Evolutionary conservation across 2,113 vertebrate species (phyloP).

Genomic region (Hyaena hyaena): DNA sequence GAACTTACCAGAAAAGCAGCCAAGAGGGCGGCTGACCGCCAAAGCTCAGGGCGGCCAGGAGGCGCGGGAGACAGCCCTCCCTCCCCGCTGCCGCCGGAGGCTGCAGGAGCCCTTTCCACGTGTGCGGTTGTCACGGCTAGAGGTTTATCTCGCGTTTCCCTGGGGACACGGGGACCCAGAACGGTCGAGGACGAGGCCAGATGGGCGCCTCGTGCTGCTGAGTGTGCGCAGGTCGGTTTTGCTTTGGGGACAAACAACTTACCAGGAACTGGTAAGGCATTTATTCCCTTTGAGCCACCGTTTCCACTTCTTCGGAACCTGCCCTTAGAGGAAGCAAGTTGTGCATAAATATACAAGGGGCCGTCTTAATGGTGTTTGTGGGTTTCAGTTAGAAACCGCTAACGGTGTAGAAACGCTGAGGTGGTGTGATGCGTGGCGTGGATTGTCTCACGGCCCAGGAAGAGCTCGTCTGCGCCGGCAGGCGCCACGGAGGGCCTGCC

Average conservation of each 20-base stretch:
- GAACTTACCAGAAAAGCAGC: not conserved
- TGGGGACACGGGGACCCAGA: not conserved
- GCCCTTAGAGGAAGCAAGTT: no score
- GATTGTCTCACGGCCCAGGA: not conserved
- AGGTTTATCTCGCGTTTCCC: no score
- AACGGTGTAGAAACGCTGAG: not conserved
- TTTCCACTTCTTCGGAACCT: not conserved
- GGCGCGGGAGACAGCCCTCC: not conserved
- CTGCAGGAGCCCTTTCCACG: no score
- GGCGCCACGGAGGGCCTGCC: not conserved
- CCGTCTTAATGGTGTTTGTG: not conserved
- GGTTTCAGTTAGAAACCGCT: not conserved
- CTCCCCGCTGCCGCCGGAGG: rapidly evolving
- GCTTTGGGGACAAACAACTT: no score
- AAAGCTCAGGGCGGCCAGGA: not conserved
- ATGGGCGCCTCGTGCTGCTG: not conserved
- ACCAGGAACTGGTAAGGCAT: not conserved
- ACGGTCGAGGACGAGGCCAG: not conserved
- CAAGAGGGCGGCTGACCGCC: not conserved
- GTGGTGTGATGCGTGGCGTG: not conserved
- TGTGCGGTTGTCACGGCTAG: no score
- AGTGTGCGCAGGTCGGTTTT: no score
- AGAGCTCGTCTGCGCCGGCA: not conserved
- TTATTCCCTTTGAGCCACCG: not conserved
- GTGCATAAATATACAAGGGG: not conserved